phyloP scores from a whole-genome alignment of 2,888 invertebrate genomes.

The Yponomeuta cagnagella region DNA sequence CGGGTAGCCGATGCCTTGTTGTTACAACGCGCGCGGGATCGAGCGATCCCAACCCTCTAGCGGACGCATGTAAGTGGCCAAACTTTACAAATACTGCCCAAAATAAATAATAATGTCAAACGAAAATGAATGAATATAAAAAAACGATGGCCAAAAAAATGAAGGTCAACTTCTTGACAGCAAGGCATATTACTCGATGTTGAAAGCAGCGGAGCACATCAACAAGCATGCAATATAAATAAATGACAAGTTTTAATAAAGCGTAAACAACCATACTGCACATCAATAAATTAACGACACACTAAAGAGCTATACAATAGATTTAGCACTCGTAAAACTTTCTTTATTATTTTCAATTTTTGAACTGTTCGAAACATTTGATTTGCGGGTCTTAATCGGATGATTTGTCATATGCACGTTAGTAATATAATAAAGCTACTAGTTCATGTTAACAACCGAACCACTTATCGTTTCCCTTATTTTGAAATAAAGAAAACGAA shows the following conservation, averaged over 20 bases:
- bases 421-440: no score
- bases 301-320: neutral
- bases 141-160: constrained; percentile 92
- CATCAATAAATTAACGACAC: constrained; percentile 29
- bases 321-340: no score
- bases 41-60: constrained; percentile 48
- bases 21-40: constrained; percentile 64
- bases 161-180: constrained; percentile 97
- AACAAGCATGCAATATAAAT: constrained; percentile 66
- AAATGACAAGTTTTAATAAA: constrained; percentile 28
- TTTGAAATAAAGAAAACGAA: no score
- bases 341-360: no score
- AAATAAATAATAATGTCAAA: constrained; percentile 63
- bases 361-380: no score
- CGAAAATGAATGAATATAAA: constrained; percentile 75
- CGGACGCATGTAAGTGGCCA: constrained; percentile 67
- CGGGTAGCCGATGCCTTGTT: constrained; percentile 68
- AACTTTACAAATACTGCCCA: constrained; percentile 64
- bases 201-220: constrained; percentile 68
- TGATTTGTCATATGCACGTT: no score
- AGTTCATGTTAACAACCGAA: no score
- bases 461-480: no score
- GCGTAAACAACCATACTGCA: constrained; percentile 34
- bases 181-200: constrained; percentile 75
- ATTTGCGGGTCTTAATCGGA: no score